Base-by-base conservation (phyloP, 2,888 invertebrate species). In the Zaprionus lineosus region DNA sequence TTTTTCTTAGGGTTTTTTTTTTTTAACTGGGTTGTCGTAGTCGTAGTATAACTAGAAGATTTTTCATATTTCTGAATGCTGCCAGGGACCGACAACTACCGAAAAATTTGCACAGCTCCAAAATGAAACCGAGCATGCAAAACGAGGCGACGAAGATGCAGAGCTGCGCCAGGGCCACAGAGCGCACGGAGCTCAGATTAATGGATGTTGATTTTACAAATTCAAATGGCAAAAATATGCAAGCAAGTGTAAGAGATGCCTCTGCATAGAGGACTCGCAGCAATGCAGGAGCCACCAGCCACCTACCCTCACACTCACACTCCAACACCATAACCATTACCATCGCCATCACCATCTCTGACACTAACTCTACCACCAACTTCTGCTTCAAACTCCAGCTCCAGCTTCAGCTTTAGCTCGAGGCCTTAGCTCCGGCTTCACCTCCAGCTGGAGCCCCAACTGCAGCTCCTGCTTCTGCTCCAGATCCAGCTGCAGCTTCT, bases 141-240 rank as follows among this genome's bases (percentile, higher is more conserved):
- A 70, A 66, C 78, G 78, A 65, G 81, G 66, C 69, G 75, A 65
- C 73, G 63, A 75, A 74, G 73, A 76, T 69, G 64, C 62, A 55
- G 44, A 34, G 46, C 65, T 48, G 44, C 16, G 47, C 33, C 61
- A 56, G 41, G 36, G 70, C 55, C 43, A 46, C 52, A 58, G 64
- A 59, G 56, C 44, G n/a, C n/a, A 41, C 39, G 52, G 48, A 64
- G 82, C 75, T 64, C 79, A 82, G 81, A 82, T 82, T 82, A 82
- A 82, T 82, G 81, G 81, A 85, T 82, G 81, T 82, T 82, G 81
- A 82, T 82, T 82, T 85, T 82, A 82, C 81, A 82, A 82, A 82
- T 82, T 82, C 81, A 82, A 82, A 82, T 82, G 81, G 85, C 81
- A 82, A 84, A 82, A 85, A 82, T 85, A 85, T 85, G 85, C 85